Percentiles rank a stretch among this genome's conserved stretches.
Evolutionary conservation across 2,113 vertebrate species (phyloP).

Genomic region (Archocentrus centrarchus): DNA sequence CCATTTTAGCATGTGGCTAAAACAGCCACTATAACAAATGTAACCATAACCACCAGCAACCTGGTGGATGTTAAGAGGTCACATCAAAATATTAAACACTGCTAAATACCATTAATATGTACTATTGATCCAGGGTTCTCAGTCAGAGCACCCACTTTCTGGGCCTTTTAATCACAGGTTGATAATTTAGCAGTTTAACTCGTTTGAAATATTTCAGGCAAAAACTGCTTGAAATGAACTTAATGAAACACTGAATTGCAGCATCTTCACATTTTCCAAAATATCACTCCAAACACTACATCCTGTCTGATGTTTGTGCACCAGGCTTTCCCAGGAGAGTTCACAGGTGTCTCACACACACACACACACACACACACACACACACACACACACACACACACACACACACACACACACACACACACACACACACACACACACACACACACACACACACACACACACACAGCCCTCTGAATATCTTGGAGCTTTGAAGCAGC

Average conservation of each 20-base stretch:
- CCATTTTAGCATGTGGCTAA: neutral
- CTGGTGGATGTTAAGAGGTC: neutral
- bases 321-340: constrained; percentile 29
- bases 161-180: neutral
- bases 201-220: neutral
- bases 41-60: neutral
- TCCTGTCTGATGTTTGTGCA: constrained; percentile 48
- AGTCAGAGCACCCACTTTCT: neutral
- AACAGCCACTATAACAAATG: neutral
- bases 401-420: neutral
- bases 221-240: neutral
- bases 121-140: too few relatives aligned
- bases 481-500: constrained; percentile 25
- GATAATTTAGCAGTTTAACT: neutral
- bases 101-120: neutral
- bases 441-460: constrained; percentile 1
- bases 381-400: neutral
- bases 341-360: neutral
- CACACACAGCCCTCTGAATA: neutral
- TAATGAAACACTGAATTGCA: neutral
- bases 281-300: constrained; percentile 14
- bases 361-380: too few relatives aligned
- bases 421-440: constrained; percentile 3
- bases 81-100: neutral
- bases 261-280: neutral